phyloP scores from a whole-genome alignment of 2,888 invertebrate genomes.

The Spicauda simplicius region DNA sequence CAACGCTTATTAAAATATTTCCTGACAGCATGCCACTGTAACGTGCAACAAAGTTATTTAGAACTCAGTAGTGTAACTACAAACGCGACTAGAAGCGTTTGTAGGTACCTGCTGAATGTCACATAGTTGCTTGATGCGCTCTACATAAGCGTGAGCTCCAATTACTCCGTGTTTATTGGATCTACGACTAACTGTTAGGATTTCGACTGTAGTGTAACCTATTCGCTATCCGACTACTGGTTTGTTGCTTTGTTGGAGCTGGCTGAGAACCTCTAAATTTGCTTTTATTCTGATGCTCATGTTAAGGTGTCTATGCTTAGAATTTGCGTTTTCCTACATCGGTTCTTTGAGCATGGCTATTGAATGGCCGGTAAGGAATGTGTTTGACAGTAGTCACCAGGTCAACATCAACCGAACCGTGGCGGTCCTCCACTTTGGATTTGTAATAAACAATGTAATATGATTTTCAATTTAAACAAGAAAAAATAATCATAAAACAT shows the following conservation, averaged over 20 bases:
- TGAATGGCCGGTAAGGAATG: too few relatives aligned
- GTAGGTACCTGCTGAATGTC: slow-evolving; percentile 7
- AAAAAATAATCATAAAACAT: too few relatives aligned
- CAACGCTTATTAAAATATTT: not conserved
- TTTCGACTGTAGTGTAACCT: not conserved
- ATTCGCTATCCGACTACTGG: not conserved
- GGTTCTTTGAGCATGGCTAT: too few relatives aligned
- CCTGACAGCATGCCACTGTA: not conserved
- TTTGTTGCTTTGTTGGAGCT: not conserved
- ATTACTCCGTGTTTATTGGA: slow-evolving; percentile 4
- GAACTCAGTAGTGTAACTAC: slow-evolving; percentile 2
- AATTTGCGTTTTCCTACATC: too few relatives aligned
- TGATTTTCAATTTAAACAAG: too few relatives aligned
- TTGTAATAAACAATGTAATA: too few relatives aligned
- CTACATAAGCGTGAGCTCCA: not conserved
- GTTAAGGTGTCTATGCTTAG: too few relatives aligned
- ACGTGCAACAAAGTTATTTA: slow-evolving; percentile 4
- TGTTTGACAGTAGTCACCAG: too few relatives aligned
- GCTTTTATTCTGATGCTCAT: too few relatives aligned
- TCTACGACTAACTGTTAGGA: not conserved
- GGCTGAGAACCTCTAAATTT: too few relatives aligned
- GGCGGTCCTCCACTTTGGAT: too few relatives aligned
- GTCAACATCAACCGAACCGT: too few relatives aligned
- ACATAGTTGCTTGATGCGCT: slow-evolving; percentile 2
- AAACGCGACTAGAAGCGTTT: not conserved